Conservation (phyloP, 2,888 invertebrate genomes). For the Patella pellucida region DNA sequence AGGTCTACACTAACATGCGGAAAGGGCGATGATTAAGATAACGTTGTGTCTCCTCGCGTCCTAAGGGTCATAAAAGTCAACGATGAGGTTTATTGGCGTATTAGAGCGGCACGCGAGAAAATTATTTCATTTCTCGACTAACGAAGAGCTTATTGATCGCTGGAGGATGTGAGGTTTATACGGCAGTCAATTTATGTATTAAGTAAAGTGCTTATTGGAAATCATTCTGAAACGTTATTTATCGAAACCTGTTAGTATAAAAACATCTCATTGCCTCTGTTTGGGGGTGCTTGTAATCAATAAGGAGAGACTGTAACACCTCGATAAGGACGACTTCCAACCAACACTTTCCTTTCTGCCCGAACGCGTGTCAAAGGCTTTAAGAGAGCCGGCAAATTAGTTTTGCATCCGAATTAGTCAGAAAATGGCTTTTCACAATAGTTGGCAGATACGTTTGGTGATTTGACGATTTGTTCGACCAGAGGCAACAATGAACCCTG, state of each 20-base stretch:
- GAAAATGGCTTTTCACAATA: conserved; percentile 20
- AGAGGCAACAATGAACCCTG: no score
- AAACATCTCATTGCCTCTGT: neutral
- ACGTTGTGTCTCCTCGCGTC: neutral
- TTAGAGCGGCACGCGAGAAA: conserved; percentile 25
- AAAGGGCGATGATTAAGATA: conserved; percentile 22
- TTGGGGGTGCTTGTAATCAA: no score
- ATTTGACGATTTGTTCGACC: no score
- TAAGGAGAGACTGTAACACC: no score
- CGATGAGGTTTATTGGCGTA: conserved; percentile 17
- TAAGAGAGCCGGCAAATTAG: conserved; percentile 32
- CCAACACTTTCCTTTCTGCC: neutral
- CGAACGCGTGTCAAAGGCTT: conserved; percentile 30
- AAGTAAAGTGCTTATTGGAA: conserved; percentile 34
- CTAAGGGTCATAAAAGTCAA: conserved; percentile 24
- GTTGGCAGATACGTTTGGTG: neutral
- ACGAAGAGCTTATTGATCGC: conserved; percentile 20
- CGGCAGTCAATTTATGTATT: conserved; percentile 31
- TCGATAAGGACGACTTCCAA: no score
- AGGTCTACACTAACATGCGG: conserved; percentile 9
- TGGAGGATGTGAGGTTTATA: conserved; percentile 28
- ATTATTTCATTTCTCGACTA: conserved; percentile 28
- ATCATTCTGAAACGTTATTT: conserved; percentile 32
- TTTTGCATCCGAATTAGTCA: conserved; percentile 34
- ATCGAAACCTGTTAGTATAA: conserved; percentile 24